Evolutionary conservation across 2,888 invertebrate genomes (phyloP).

Genomic region (Microdon myrmicae): DNA sequence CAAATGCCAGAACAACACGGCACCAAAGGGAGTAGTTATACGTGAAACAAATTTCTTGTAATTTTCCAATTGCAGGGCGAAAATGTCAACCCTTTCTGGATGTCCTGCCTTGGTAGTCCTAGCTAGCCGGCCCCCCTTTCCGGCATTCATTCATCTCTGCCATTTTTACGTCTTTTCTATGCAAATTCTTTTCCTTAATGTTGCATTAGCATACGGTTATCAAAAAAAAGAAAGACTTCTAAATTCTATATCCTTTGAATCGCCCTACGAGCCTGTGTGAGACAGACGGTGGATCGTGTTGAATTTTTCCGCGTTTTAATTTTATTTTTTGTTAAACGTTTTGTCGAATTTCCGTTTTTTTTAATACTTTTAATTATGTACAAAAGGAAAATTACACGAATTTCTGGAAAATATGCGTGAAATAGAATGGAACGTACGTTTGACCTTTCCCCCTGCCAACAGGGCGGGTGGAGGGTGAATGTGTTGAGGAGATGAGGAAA

Average conservation of each 20-base stretch:
- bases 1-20: constrained; percentile 48
- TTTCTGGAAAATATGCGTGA: constrained; percentile 47
- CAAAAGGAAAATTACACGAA: constrained; percentile 49
- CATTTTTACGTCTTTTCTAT: constrained; percentile 52
- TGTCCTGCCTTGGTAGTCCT: constrained; percentile 27
- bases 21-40: constrained; percentile 46
- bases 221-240: constrained; percentile 6
- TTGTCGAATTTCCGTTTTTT: constrained; percentile 51
- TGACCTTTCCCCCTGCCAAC: constrained; percentile 18
- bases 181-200: constrained; percentile 50
- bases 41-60: constrained; percentile 46
- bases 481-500: constrained; percentile 16
- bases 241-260: constrained; percentile 15
- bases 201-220: constrained; percentile 47
- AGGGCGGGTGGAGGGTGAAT: not conserved
- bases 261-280: constrained; percentile 1
- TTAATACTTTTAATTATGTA: constrained; percentile 51
- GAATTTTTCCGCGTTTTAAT: constrained; percentile 52
- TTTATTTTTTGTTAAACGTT: constrained; percentile 53
- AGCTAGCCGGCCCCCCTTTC: constrained; percentile 32
- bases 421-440: constrained; percentile 26
- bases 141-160: constrained; percentile 47
- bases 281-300: constrained; percentile 30
- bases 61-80: constrained; percentile 39
- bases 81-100: constrained; percentile 39